Conservation (phyloP, 2,888 invertebrate genomes). For the Margaritifera margaritifera region DNA sequence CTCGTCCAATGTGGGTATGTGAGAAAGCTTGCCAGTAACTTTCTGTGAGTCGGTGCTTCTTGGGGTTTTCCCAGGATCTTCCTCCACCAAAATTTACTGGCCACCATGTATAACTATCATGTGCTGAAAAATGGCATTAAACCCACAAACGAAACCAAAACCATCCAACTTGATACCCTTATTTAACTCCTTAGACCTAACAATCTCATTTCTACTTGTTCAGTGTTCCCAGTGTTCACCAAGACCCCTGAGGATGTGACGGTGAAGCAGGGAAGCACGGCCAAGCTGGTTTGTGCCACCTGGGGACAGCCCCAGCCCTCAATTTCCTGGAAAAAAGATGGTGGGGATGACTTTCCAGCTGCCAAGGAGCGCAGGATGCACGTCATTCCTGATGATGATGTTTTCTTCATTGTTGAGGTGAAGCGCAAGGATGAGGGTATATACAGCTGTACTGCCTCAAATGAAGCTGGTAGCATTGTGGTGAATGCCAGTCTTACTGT, state of each 20-base stretch:
- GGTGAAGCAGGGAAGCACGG: constrained; percentile 88
- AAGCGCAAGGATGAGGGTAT: constrained; percentile 91
- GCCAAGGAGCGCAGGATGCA: constrained; percentile 93
- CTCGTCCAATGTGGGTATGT: too few species aligned
- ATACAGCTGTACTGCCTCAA: constrained; percentile 94
- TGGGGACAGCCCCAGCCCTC: constrained; percentile 87
- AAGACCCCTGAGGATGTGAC: constrained; percentile 89
- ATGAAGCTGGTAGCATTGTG: constrained; percentile 88
- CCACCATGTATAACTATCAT: too few species aligned
- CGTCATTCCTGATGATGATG: constrained; percentile 92
- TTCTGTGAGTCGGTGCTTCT: too few species aligned
- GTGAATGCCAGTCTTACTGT: constrained; percentile 91
- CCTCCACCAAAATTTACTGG: too few species aligned
- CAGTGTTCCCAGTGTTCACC: constrained; percentile 88
- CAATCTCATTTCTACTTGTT: constrained; percentile 39
- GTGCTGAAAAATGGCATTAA: too few species aligned
- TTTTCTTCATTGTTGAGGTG: constrained; percentile 93
- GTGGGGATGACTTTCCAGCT: constrained; percentile 85
- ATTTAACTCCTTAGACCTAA: too few species aligned
- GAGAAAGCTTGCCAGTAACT: too few species aligned
- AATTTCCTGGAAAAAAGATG: constrained; percentile 72
- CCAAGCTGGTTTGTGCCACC: constrained; percentile 92
- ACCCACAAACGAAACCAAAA: too few species aligned
- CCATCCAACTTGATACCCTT: too few species aligned
- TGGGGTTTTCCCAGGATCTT: too few species aligned